Conservation (phyloP, 2,113 vertebrate species). For the Cinclus cinclus region DNA sequence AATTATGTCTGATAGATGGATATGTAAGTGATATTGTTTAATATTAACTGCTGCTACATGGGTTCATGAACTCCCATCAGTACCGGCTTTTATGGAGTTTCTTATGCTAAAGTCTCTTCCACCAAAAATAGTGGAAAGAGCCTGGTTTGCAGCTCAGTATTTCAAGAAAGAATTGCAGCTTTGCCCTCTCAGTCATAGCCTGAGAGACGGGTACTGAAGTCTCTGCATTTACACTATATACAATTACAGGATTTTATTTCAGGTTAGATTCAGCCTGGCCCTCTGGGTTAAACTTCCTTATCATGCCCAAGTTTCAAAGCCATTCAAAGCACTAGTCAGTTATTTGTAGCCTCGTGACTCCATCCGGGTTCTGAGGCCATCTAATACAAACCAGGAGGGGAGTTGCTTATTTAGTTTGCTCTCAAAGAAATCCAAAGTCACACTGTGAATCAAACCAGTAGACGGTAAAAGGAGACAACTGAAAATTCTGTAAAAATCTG, state of each 20-base stretch:
- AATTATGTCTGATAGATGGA: not conserved
- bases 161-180: not conserved
- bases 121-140: not conserved
- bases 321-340: not conserved
- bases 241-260: constrained; percentile 22
- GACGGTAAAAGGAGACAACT: not conserved
- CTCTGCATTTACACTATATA: not conserved
- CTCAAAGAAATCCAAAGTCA: not conserved
- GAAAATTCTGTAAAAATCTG: not conserved
- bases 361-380: not conserved
- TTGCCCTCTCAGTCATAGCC: not conserved
- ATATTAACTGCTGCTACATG: constrained; percentile 11
- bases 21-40: not conserved
- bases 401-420: not conserved
- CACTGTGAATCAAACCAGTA: not conserved
- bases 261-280: not conserved
- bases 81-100: not conserved
- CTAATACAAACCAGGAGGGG: not conserved
- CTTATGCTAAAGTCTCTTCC: not conserved
- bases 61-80: not conserved
- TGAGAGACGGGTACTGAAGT: not conserved
- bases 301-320: not conserved
- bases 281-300: not conserved
- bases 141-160: not conserved
- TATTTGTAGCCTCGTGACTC: not conserved